Base-by-base conservation (phyloP, 2,797 vertebrate genomes). In the Acanthornis magna region DNA sequence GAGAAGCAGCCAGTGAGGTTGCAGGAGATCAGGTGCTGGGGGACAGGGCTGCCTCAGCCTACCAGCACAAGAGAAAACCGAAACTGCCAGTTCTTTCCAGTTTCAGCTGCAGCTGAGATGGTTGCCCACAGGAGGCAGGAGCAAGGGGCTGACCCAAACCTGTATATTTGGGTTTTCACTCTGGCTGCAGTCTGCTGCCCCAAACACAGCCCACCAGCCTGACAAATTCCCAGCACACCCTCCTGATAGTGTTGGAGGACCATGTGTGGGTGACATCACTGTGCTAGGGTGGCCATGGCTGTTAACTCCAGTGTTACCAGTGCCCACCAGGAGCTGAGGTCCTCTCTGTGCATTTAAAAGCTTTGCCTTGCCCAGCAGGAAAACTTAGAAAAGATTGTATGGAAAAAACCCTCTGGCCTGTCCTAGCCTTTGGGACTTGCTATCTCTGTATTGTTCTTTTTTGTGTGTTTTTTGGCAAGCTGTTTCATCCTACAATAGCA, bases 71-170 rank as follows among this genome's bases (percentile, higher is more conserved):
- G 63, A 83, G 78, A 75, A 94, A 95, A 79, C 23, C 0, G 0
- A 80, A 87, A 23, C 22, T 47, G 50, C 26, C 0, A 0, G 23
- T 13, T 90, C 90, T 50, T 76, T 54, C 61, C 8, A 4, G 34
- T 71, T 63, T 55, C 71, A 47, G 42, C 63, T 21, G 32, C 3
- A 3, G 20, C 72, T 40, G 81, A 75, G 51, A 30, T 5, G 14
- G 54, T 54, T 0, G 0, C 17, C 43, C 70, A 51, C 0, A 1
- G 38, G 29, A 66, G 55, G 10, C 63, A 72, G 55, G 45, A 83
- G 19, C 13, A 16, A 88, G 22, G 43, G 32, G 7, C 61, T 75
- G 42, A 53, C 48, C 42, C 36, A 71, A 42, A 50, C 13, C 8
- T 16, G 5, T 36, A 26, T 67, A 11, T 72, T 16, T 73, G 42